These are phyloP conservation scores for Scaptomyza pallida DNA, from an alignment of 1,140 invertebrate genomes.

Conservation along the genomic window DNA sequence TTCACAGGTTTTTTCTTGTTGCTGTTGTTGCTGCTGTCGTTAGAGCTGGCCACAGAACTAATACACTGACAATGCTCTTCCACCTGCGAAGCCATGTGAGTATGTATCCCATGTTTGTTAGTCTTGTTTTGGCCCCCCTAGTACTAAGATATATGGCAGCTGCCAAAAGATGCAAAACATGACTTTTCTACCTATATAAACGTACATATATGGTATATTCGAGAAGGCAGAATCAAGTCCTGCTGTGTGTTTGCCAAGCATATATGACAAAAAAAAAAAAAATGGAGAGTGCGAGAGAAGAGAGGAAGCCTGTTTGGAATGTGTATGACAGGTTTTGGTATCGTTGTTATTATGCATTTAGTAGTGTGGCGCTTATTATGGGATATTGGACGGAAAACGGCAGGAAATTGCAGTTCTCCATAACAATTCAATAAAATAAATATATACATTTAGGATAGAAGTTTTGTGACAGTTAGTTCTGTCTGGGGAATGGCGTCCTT, in stretches of 20 bases:
- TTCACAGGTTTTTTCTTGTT: not conserved
- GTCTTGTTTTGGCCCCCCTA: conserved; percentile 52
- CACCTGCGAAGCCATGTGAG: conserved; percentile 30
- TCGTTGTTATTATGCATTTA: conserved; percentile 44
- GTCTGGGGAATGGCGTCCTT: too few species aligned
- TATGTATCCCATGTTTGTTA: conserved; percentile 66
- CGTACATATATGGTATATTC: too few species aligned
- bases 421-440: not conserved
- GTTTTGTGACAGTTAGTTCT: too few species aligned
- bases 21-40: conserved; percentile 47
- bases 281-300: not conserved
- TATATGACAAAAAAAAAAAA: not conserved
- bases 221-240: conserved; percentile 33
- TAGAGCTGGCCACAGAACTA: conserved; percentile 57
- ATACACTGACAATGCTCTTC: conserved; percentile 57
- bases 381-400: conserved; percentile 16
- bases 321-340: conserved; percentile 31
- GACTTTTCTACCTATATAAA: conserved; percentile 60
- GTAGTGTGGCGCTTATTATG: conserved; percentile 33
- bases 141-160: conserved; percentile 77
- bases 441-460: not conserved
- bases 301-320: conserved; percentile 9
- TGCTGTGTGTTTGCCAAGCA: conserved; percentile 16
- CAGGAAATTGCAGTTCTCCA: conserved; percentile 21
- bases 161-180: conserved; percentile 78